Evolutionary conservation across 1,140 invertebrate species (phyloP), one percentile per base, ranked within the genome.

Genomic region (Sogatella furcifera): DNA sequence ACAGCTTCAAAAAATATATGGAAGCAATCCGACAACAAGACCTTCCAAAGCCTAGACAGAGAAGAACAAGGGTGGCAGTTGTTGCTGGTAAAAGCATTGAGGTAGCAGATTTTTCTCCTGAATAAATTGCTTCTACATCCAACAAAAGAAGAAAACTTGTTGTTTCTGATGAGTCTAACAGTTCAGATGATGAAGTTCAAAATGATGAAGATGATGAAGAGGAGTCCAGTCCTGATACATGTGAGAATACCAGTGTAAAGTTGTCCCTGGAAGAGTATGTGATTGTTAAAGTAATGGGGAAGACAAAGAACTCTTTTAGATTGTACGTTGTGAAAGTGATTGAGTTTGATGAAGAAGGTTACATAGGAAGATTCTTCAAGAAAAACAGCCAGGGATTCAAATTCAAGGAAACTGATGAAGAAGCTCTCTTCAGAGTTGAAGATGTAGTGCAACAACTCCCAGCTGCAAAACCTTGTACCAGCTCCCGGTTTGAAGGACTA

Each of bases 261-360:
- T 54, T 54, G n/a, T 54, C 52, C n/a, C 52, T 54, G n/a, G 52
- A 17, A 24, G 52, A 54, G n/a, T 54, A 17, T 54, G 52, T 24
- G n/a, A 15, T 54, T 54, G 22, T 54, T 24, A 54, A 54, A 54
- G 52, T 54, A 24, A 54, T 54, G 52, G 52, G 31, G 52, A 54
- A 54, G 22, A 24, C 52, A 15, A 54, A 54, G 22, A 17, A 17
- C 14, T 54, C 22, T 54, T 54, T 54, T 54, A 15, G 52, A 17
- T 54, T 54, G 52, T 54, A 54, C 22, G 52, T 54, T 54, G 52
- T 54, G n/a, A 54, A 54, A 54, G 6, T 54, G n/a, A 54, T 54
- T 17, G 52, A 54, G 52, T 54, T 54, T 54, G 52, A 54, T 54
- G 52, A 54, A 54, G 22, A 54, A 24, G 52, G 52, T 8, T 54